These are phyloP conservation scores for Cygnus atratus DNA, from an alignment of 2,113 vertebrate species.

Conservation along the genomic window DNA sequence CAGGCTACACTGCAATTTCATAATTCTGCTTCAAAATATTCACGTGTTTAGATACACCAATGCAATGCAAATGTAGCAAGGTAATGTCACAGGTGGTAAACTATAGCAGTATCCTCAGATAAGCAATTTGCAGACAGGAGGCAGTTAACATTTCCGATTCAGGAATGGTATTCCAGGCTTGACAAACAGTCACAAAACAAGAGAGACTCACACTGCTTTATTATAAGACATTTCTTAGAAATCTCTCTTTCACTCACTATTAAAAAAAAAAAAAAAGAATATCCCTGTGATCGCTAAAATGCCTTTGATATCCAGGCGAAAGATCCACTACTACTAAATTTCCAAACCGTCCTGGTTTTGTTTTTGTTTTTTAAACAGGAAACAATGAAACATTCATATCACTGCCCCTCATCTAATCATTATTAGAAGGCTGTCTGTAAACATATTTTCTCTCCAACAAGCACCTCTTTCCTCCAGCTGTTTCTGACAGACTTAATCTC, in stretches of 20 bases:
- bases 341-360: background rate
- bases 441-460: rapidly evolving
- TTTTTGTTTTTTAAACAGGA: background rate
- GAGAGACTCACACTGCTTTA: background rate
- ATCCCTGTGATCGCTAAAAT: background rate
- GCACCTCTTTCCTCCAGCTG: background rate
- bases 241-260: background rate
- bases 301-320: background rate
- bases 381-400: background rate
- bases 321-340: background rate
- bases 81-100: background rate
- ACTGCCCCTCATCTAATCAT: background rate
- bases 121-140: background rate
- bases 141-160: background rate
- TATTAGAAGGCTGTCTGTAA: background rate
- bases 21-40: background rate
- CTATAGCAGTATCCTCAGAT: background rate
- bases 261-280: background rate
- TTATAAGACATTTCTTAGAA: background rate
- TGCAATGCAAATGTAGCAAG: background rate
- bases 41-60: background rate
- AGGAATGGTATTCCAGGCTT: background rate
- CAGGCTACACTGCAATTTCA: background rate
- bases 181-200: background rate
- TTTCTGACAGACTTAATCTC: background rate